A percentile compares a stretch with the other conserved stretches of the same genome.
phyloP scores from a whole-genome alignment of 2,888 invertebrate species.

The Amphipyra tragopoginis region DNA sequence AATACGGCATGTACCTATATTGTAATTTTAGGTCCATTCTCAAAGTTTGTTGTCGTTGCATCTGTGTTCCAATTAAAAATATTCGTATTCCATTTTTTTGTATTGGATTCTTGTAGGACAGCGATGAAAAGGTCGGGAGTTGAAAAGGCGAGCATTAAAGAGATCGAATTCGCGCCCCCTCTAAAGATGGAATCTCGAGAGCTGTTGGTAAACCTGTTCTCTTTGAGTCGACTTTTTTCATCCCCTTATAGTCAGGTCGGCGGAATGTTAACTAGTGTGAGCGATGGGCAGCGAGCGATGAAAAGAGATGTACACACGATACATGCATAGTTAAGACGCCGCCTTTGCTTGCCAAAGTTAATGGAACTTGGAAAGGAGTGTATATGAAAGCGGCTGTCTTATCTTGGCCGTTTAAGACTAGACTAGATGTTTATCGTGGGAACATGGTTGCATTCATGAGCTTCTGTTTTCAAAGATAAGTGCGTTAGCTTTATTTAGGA shows the following conservation, averaged over 20 bases:
- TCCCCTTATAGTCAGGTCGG: slow-evolving; percentile 70
- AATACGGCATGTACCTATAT: slow-evolving; percentile 65
- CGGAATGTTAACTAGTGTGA: slow-evolving; percentile 77
- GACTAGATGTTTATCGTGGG: slow-evolving; percentile 66
- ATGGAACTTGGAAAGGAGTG: slow-evolving; percentile 78
- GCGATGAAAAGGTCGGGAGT: slow-evolving; percentile 43
- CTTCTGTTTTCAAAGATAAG: slow-evolving; percentile 61
- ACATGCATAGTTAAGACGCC: slow-evolving; percentile 81
- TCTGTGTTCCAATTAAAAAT: slow-evolving; percentile 60
- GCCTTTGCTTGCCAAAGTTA: slow-evolving; percentile 85
- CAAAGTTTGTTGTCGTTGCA: slow-evolving; percentile 50
- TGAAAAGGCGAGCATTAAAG: slow-evolving; percentile 66
- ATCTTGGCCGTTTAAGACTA: slow-evolving; percentile 77
- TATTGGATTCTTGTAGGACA: slow-evolving; percentile 41
- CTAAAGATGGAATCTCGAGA: slow-evolving; percentile 76
- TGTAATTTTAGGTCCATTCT: slow-evolving; percentile 73
- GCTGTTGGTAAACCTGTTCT: slow-evolving; percentile 67
- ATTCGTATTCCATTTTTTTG: slow-evolving; percentile 48
- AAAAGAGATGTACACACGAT: slow-evolving; percentile 88
- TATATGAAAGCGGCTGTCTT: slow-evolving; percentile 77
- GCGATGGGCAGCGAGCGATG: slow-evolving; percentile 76
- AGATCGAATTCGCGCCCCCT: slow-evolving; percentile 78
- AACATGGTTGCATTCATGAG: slow-evolving; percentile 38
- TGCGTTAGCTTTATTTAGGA: slow-evolving; percentile 52
- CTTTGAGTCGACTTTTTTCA: slow-evolving; percentile 79